Base-by-base conservation (phyloP, 2,888 invertebrate species). In the Uloborus plumipes region DNA sequence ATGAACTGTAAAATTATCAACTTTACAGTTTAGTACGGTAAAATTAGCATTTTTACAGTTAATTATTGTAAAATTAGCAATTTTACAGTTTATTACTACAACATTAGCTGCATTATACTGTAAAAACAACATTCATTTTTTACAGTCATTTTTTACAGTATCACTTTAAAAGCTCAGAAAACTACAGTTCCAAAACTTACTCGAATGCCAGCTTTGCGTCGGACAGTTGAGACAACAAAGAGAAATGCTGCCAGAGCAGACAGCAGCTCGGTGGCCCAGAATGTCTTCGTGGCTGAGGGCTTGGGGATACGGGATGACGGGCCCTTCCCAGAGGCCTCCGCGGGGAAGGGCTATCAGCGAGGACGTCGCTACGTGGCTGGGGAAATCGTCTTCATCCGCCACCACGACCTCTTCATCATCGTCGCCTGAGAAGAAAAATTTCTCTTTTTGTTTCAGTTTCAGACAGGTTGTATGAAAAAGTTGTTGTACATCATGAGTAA, bases 201-300 rank as follows among this genome's bases (percentile, higher is more conserved):
- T 70, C 20, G 80, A 20, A 18, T 80, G 74, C 80, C 80, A 80
- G 62, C 69, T 80, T 20, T 78, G 78, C 2, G 80, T 73, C 2
- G 80, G 74, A 20, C 80, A 80, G 26, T 80, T 80, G 58, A 80
- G 74, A 31, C 80, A 80, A 18, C 80, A 80, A 3, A 80, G 55
- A n/a, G 80, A 69, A 14, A 80, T 62, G 20, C 72, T 67, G 0
- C 67, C 59, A 4, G 72, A 66, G 26, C 72, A 73, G 26, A 72
- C 66, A 39, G 13, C 51, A 3, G 67, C 50, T 20, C 69, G 49
- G 14, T 55, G 62, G 13, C 49, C 39, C 20, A 78, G 53, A 0
- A 78, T 31, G 31, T 72, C 72, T 13, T 78, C 78, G n/a, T 65
- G 71, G 55, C 51, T 31, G n/a, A 67, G 51, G 22, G 18, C 22